Evolutionary conservation across 2,888 invertebrate genomes (phyloP).

Genomic region (Eremobia ochroleuca): DNA sequence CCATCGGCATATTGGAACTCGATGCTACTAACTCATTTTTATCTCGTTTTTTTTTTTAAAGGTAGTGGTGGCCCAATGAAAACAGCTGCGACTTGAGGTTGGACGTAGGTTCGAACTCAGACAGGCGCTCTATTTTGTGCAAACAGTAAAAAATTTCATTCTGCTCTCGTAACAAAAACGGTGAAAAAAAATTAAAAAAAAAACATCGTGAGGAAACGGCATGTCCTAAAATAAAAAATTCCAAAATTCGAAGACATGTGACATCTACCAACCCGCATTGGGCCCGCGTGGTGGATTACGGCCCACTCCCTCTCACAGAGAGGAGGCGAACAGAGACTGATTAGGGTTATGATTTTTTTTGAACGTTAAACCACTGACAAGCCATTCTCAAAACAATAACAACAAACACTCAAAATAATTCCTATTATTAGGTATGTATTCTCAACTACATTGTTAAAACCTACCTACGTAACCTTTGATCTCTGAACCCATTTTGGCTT

Average conservation of each 20-base stretch:
- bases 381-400: neutral
- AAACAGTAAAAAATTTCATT: too few species aligned
- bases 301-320: too few species aligned
- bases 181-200: too few species aligned
- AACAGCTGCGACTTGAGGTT: neutral
- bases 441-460: neutral
- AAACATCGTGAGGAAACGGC: neutral
- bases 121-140: neutral
- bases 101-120: neutral
- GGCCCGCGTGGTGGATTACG: too few species aligned
- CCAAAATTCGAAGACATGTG: neutral
- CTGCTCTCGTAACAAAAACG: neutral
- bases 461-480: conserved; percentile 25
- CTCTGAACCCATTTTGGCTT: conserved; percentile 4
- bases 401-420: neutral
- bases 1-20: neutral
- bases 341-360: neutral
- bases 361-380: neutral
- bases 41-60: neutral
- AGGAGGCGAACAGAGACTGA: neutral
- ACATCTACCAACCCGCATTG: neutral
- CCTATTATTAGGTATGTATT: neutral
- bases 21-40: neutral
- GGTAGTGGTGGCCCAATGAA: neutral
- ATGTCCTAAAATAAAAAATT: neutral